These are phyloP conservation scores for Python bivittatus DNA, from an alignment of 2,113 vertebrate genomes.

Conservation along the genomic window DNA sequence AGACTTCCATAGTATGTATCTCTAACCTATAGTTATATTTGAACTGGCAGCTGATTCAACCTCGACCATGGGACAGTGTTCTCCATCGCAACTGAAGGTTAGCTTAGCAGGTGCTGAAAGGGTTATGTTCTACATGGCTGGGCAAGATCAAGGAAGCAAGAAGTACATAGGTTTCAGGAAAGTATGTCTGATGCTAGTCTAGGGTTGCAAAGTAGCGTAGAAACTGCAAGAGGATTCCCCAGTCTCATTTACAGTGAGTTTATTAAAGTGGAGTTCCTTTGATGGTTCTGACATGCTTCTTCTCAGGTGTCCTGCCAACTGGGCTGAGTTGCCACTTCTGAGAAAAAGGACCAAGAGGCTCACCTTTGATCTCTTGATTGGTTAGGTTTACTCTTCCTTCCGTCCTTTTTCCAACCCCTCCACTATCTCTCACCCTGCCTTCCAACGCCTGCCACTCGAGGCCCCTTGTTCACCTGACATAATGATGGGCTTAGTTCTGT, in stretches of 20 bases:
- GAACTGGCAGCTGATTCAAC: too few species aligned
- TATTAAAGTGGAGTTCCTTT: too few species aligned
- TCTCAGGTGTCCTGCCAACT: neutral
- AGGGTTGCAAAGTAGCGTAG: neutral
- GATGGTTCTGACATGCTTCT: neutral
- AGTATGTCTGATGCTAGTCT: neutral
- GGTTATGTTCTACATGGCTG: neutral
- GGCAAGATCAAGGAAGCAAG: neutral
- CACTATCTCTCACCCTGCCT: too few species aligned
- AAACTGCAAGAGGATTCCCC: neutral
- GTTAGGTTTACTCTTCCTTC: neutral
- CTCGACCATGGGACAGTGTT: too few species aligned
- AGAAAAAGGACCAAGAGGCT: neutral
- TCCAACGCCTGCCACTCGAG: neutral
- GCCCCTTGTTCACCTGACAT: neutral
- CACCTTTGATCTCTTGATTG: neutral
- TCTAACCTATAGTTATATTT: too few species aligned
- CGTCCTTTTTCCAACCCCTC: neutral
- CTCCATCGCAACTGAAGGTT: neutral
- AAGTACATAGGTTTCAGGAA: neutral
- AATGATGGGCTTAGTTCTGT: neutral
- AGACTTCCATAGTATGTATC: too few species aligned
- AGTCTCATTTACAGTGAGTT: neutral
- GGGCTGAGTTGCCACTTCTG: neutral
- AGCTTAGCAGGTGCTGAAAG: neutral